These are phyloP conservation scores for Syrmaticus mikado DNA, from an alignment of 2,113 vertebrate genomes.

Conservation along the genomic window DNA sequence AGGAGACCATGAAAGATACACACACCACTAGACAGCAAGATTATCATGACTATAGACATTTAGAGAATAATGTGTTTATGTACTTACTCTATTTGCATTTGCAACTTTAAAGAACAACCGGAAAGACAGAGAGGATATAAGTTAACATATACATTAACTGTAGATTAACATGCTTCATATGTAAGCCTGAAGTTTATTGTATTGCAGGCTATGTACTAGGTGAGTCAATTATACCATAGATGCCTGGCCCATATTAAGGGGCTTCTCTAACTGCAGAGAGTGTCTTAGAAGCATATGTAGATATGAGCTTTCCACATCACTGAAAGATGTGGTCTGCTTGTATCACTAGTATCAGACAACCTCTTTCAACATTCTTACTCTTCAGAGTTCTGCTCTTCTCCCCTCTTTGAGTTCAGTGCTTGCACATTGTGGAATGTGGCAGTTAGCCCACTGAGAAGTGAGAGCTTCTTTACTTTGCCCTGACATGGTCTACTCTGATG, in stretches of 20 bases:
- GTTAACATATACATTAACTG: neutral
- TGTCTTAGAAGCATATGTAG: neutral
- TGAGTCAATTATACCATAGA: neutral
- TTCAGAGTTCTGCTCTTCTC: neutral
- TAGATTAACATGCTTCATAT: neutral
- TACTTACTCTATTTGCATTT: neutral
- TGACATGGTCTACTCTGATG: neutral
- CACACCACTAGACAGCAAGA: neutral
- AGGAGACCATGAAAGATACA: fast-evolving
- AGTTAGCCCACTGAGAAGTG: neutral
- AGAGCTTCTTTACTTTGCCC: neutral
- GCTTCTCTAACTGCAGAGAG: neutral
- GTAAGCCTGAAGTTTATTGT: neutral
- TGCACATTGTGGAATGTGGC: neutral
- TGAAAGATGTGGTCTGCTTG: neutral
- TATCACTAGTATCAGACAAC: neutral
- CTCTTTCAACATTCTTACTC: neutral
- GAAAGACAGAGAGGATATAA: neutral
- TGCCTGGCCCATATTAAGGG: neutral
- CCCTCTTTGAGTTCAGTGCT: neutral
- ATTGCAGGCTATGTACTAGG: neutral
- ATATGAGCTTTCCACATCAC: neutral
- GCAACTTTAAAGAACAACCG: neutral
- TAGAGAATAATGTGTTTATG: neutral
- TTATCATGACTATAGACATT: neutral